Evolutionary conservation across 2,797 vertebrate genomes (phyloP).

Genomic region (Xiphorhynchus erythropygius): DNA sequence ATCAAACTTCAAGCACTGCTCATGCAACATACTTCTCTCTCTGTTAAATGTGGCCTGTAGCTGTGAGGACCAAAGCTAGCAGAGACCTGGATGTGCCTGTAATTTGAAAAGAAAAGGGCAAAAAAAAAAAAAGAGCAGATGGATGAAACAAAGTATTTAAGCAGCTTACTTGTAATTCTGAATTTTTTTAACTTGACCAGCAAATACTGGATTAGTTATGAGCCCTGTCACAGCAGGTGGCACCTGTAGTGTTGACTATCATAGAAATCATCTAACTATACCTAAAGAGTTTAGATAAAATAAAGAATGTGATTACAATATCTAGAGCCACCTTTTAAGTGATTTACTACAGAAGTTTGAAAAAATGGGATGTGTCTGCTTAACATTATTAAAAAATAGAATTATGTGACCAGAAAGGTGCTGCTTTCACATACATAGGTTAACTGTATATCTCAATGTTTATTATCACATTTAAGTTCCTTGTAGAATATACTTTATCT

Average conservation of each 20-base stretch:
- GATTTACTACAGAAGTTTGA: not conserved
- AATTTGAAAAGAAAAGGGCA: not conserved
- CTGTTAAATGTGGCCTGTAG: not conserved
- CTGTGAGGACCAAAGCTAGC: not conserved
- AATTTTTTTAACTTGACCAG: conserved; percentile 36
- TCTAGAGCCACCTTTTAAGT: not conserved
- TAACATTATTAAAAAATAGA: not conserved
- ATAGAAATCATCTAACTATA: not conserved
- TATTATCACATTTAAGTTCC: not conserved
- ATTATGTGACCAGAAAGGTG: not conserved
- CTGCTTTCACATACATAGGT: not conserved
- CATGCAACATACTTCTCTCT: not conserved
- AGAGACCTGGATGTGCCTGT: not conserved
- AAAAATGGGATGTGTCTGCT: not conserved
- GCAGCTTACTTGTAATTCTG: conserved; percentile 44
- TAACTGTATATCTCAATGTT: not conserved
- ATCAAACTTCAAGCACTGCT: not conserved
- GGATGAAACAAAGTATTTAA: conserved; percentile 42
- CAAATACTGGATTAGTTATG: conserved; percentile 24
- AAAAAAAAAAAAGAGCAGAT: conserved; percentile 15
- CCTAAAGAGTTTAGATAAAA: not conserved
- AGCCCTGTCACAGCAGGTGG: not conserved
- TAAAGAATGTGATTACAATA: not conserved
- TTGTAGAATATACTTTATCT: not conserved
- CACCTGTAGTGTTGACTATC: not conserved